These are phyloP conservation scores for Cyclophora punctaria DNA, from an alignment of 2,888 invertebrate species.

Conservation along the genomic window DNA sequence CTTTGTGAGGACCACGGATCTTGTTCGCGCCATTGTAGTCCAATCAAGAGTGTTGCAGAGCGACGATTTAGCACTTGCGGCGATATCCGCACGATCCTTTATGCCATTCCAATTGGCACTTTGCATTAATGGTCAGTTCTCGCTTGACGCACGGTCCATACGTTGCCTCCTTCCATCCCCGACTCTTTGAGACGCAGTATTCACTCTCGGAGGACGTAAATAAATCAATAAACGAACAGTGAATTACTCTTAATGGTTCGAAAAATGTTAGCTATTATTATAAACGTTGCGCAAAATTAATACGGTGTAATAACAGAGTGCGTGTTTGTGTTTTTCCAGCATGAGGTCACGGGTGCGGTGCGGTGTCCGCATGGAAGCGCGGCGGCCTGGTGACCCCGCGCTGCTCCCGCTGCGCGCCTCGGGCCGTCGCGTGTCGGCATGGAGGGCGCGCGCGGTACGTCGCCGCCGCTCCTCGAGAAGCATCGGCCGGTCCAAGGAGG, in stretches of 20 bases:
- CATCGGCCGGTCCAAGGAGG: slow-evolving; percentile 64
- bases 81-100: slow-evolving; percentile 39
- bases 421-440: slow-evolving; percentile 58
- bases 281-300: too few species aligned
- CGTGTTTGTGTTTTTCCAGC: slow-evolving; percentile 42
- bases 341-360: slow-evolving; percentile 70
- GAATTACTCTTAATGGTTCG: too few species aligned
- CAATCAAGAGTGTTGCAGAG: slow-evolving; percentile 42
- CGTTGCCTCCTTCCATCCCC: slow-evolving; percentile 3
- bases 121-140: slow-evolving; percentile 2
- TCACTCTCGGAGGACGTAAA: too few species aligned
- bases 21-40: slow-evolving; percentile 34
- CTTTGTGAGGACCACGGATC: not conserved
- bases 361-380: slow-evolving; percentile 70
- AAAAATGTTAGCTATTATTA: too few species aligned
- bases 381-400: slow-evolving; percentile 60
- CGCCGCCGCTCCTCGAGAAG: slow-evolving; percentile 56
- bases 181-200: not conserved
- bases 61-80: slow-evolving; percentile 45
- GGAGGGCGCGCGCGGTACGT: slow-evolving; percentile 61
- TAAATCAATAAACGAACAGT: too few species aligned
- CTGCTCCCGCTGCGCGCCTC: slow-evolving; percentile 59
- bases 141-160: slow-evolving; percentile 2
- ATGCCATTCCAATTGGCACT: slow-evolving; percentile 22
- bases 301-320: too few species aligned